Conservation (phyloP, 53 echinoderm and acorn worm genomes). For the Pentamera pediparva region DNA sequence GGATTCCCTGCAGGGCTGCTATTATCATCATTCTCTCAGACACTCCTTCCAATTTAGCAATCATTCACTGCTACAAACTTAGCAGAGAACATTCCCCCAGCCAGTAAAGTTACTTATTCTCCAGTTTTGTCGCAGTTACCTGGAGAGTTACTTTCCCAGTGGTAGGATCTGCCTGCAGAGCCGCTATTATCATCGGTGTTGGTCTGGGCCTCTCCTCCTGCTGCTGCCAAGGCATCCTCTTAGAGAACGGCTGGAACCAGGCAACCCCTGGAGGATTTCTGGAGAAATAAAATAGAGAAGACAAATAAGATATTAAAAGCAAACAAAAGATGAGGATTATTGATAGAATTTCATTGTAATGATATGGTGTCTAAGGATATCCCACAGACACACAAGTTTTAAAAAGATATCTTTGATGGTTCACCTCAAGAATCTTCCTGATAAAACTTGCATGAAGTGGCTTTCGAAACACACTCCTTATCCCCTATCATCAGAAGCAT, state of each 20-base stretch:
- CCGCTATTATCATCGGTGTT: constrained; percentile 52
- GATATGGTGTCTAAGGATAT: too few relatives aligned
- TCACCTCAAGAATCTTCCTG: too few relatives aligned
- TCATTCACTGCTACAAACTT: too few relatives aligned
- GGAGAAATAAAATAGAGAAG: neutral
- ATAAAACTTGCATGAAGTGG: too few relatives aligned
- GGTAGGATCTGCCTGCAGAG: constrained; percentile 37
- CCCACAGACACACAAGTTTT: too few relatives aligned
- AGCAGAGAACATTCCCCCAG: neutral
- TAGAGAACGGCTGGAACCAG: constrained; percentile 92
- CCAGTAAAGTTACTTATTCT: neutral
- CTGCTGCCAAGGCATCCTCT: constrained; percentile 95
- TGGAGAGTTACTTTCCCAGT: constrained; percentile 69
- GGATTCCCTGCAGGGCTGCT: too few relatives aligned
- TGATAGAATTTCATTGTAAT: neutral
- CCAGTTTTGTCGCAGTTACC: constrained; percentile 56
- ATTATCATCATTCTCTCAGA: neutral
- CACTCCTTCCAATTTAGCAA: too few relatives aligned
- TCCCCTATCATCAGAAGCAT: too few relatives aligned
- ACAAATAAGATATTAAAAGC: neutral
- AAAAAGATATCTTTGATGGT: too few relatives aligned
- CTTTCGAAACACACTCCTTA: too few relatives aligned
- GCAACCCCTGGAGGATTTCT: constrained; percentile 48
- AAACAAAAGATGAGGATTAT: neutral
- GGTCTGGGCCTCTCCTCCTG: constrained; percentile 16